phyloP scores from a whole-genome alignment of 1,140 invertebrate species.

The Dermatophagoides farinae region DNA sequence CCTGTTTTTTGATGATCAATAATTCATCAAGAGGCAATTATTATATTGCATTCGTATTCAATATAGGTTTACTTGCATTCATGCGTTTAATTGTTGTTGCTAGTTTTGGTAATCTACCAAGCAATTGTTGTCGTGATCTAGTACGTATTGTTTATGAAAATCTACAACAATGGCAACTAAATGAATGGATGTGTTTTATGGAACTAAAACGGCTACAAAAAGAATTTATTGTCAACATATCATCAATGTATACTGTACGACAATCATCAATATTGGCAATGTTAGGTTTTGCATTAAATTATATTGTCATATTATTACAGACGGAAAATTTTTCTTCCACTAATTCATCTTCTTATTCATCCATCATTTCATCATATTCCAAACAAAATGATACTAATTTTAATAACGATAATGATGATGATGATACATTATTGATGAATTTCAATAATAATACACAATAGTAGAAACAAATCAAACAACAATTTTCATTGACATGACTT shows the following conservation, averaged over 20 bases:
- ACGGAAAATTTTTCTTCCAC: neutral
- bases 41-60: neutral
- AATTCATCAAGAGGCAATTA: neutral
- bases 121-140: neutral
- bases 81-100: neutral
- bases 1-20: conserved; percentile 1
- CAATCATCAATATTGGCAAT: conserved; percentile 1
- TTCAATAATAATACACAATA: neutral
- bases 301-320: conserved; percentile 1
- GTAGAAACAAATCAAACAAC: neutral
- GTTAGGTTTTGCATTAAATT: neutral
- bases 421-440: neutral
- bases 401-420: neutral
- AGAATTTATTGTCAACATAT: neutral
- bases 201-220: neutral
- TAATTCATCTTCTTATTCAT: neutral
- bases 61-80: neutral
- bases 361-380: neutral
- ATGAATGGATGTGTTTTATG: neutral
- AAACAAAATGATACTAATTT: neutral
- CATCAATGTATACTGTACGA: neutral
- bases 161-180: neutral
- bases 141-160: neutral
- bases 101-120: neutral
- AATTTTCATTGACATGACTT: too few relatives aligned